Conservation (phyloP, 1,140 invertebrate genomes). For the Zaprionus vittiger region DNA sequence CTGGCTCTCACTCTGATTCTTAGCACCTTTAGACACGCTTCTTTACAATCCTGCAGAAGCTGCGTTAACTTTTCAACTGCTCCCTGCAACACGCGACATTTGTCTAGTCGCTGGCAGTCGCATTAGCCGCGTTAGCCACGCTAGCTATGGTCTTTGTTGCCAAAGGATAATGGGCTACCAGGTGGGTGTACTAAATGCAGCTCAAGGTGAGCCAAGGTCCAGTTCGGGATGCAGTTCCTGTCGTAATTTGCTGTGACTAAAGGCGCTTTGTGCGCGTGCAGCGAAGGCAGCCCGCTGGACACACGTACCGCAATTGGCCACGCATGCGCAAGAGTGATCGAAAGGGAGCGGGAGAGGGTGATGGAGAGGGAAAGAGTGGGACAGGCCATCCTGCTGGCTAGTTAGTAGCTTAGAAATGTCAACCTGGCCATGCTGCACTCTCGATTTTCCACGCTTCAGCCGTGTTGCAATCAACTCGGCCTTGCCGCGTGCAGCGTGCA, state of each 20-base stretch:
- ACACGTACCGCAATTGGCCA: slow-evolving; percentile 69
- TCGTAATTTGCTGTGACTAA: slow-evolving; percentile 78
- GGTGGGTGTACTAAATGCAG: slow-evolving; percentile 69
- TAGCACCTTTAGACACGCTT: slow-evolving; percentile 56
- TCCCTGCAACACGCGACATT: slow-evolving; percentile 65
- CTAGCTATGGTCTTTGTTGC: slow-evolving; percentile 69
- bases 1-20: slow-evolving; percentile 10
- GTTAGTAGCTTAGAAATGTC: slow-evolving; percentile 76
- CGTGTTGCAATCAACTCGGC: slow-evolving; percentile 59
- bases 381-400: slow-evolving; percentile 31
- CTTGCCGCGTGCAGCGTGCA: not conserved
- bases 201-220: slow-evolving; percentile 51
- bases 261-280: slow-evolving; percentile 66
- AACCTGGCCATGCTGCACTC: slow-evolving; percentile 50
- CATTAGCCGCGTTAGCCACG: slow-evolving; percentile 6
- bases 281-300: slow-evolving; percentile 48
- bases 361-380: not conserved
- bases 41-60: slow-evolving; percentile 50
- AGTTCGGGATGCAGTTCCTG: slow-evolving; percentile 10
- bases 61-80: slow-evolving; percentile 32
- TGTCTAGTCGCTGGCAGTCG: slow-evolving; percentile 55
- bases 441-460: slow-evolving; percentile 57
- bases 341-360: not conserved
- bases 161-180: slow-evolving; percentile 76
- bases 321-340: slow-evolving; percentile 58